Conservation (phyloP, 2,797 vertebrate species). For the Amniataba percoides region DNA sequence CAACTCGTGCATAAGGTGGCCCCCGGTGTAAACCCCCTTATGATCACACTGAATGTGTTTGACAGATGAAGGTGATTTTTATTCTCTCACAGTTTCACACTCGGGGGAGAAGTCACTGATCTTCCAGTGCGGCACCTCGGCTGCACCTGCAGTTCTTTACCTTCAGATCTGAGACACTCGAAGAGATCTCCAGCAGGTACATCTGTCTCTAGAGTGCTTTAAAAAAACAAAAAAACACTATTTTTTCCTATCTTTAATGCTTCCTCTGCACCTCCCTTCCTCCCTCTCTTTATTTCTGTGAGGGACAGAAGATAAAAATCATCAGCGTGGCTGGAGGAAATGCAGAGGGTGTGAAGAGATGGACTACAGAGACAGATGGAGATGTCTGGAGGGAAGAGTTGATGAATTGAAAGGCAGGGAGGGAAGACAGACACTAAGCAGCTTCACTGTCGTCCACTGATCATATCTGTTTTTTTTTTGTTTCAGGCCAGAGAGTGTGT, state of each 20-base stretch:
- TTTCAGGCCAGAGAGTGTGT: constrained; percentile 19
- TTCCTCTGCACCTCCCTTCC: neutral
- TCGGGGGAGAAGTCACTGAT: constrained; percentile 26
- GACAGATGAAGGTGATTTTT: constrained; percentile 39
- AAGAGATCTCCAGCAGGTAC: constrained; percentile 43
- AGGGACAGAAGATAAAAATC: constrained; percentile 60
- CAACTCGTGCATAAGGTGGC: neutral
- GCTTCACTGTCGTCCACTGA: constrained; percentile 26
- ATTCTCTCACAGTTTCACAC: constrained; percentile 31
- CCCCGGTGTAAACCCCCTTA: neutral
- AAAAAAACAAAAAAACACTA: constrained; percentile 23
- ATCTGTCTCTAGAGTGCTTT: constrained; percentile 40
- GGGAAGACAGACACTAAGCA: constrained; percentile 40
- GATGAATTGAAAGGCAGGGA: constrained; percentile 45
- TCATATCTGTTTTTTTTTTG: constrained; percentile 36
- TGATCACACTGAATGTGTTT: constrained; percentile 24
- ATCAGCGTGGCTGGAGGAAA: constrained; percentile 50
- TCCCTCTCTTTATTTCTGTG: constrained; percentile 39
- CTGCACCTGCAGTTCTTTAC: constrained; percentile 34
- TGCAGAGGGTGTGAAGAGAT: constrained; percentile 46
- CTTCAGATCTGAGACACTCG: constrained; percentile 51
- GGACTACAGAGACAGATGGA: constrained; percentile 25
- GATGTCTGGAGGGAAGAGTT: constrained; percentile 58
- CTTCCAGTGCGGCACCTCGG: constrained; percentile 38
- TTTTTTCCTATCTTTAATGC: constrained; percentile 7